Conservation (phyloP, 1,140 invertebrate genomes). For the Macrocentrus cingulum region DNA sequence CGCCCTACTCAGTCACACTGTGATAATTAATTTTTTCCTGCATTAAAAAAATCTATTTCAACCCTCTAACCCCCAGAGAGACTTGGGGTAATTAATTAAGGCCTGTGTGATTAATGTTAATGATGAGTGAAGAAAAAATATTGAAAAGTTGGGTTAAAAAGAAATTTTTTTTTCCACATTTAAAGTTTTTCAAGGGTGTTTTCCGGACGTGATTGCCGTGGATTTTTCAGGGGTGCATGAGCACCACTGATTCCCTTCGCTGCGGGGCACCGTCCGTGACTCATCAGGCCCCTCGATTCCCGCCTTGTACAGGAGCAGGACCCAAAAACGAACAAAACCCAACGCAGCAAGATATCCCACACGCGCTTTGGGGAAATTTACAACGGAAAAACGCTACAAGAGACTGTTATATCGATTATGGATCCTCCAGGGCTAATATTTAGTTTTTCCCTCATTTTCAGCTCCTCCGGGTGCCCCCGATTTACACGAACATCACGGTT, state of each 20-base stretch:
- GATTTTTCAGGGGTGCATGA: constrained; percentile 34
- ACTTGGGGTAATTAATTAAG: too few species aligned
- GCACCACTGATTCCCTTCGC: constrained; percentile 50
- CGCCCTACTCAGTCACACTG: too few species aligned
- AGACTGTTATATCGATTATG: constrained; percentile 30
- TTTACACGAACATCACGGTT: constrained; percentile 36
- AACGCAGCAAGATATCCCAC: constrained; percentile 47
- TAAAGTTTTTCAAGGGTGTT: too few species aligned
- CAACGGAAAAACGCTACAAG: constrained; percentile 39
- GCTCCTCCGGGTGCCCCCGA: constrained; percentile 16
- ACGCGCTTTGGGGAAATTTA: constrained; percentile 51
- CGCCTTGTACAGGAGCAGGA: constrained; percentile 54
- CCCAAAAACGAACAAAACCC: constrained; percentile 55
- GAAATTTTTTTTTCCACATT: too few species aligned
- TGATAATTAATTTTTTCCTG: too few species aligned
- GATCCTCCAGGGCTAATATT: not conserved
- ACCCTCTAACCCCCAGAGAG: too few species aligned
- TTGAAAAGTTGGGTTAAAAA: too few species aligned
- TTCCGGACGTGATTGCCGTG: too few species aligned
- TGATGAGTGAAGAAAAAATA: too few species aligned
- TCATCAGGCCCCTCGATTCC: constrained; percentile 58
- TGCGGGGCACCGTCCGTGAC: constrained; percentile 56
- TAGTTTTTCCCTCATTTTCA: not conserved
- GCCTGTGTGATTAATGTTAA: too few species aligned
- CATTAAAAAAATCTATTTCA: too few species aligned